Percentiles rank a stretch among this genome's conserved stretches.
These are phyloP conservation scores for Scopus umbretta DNA, from an alignment of 2,113 vertebrate genomes.

Conservation along the genomic window DNA sequence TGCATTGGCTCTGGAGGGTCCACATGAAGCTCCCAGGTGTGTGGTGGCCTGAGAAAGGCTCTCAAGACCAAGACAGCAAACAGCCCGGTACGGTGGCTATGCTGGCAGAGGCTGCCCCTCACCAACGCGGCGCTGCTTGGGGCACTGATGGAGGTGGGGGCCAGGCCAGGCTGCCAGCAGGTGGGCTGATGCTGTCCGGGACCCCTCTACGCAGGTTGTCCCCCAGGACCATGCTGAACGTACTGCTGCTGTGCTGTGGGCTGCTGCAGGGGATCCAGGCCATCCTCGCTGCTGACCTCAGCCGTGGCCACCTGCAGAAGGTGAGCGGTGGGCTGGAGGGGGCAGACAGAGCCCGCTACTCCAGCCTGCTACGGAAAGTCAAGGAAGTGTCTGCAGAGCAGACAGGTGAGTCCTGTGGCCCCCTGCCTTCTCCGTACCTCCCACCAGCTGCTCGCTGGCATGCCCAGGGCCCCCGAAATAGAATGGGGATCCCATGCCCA, in stretches of 20 bases:
- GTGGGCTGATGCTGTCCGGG: background rate
- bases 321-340: background rate
- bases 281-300: slow-evolving; percentile 26
- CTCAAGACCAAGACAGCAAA: background rate
- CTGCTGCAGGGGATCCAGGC: slow-evolving; percentile 65
- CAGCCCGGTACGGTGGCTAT: accelerated
- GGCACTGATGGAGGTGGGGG: background rate
- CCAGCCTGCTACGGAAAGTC: slow-evolving; percentile 19
- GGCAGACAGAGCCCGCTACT: slow-evolving; percentile 23
- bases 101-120: background rate
- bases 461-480: background rate
- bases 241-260: slow-evolving; percentile 67
- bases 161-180: background rate
- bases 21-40: background rate
- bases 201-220: background rate
- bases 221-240: slow-evolving; percentile 63
- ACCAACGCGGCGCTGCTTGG: accelerated
- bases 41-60: background rate
- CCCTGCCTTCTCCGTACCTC: no score
- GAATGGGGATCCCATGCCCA: background rate
- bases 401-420: slow-evolving; percentile 27
- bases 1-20: background rate
- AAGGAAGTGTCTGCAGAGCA: background rate
- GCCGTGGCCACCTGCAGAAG: slow-evolving; percentile 27
- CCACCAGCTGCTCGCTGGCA: accelerated